Base-by-base conservation (phyloP, 2,888 invertebrate species). In the Argyresthia albistria region DNA sequence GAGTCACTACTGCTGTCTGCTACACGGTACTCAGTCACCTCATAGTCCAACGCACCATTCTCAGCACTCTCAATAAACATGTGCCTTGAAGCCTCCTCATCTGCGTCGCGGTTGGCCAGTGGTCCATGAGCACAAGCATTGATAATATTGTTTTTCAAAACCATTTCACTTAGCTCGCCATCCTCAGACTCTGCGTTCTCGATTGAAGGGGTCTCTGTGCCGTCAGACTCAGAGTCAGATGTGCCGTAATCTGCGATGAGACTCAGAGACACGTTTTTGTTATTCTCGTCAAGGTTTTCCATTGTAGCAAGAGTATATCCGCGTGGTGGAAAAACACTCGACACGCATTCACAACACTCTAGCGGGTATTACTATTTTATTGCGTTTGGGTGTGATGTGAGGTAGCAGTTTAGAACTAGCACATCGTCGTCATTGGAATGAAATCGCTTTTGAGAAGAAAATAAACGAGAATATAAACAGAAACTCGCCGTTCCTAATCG, bases 91-190 rank as follows among this genome's bases (percentile, higher is more conserved):
- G 72, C 68, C 57, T 77, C 79, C 46, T 68, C 73, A 52, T 77
- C 52, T 8, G 14, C 80, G 57, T 74, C 74, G 49, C 64, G 59
- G 35, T 55, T 64, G 47, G 59, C 66, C 60, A 82, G 56, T 4
- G 88, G 87, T 4, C 87, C 87, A 61, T 88, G 88, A 56, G 84
- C 82, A 60, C 86, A 86, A 42, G 88, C 87, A 58, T 88, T 88
- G 59, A 88, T 87, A 52, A 87, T 83, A 58, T 87, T 88, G 69
- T 88, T 86, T 59, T 86, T 87, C 55, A 86, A 66, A 55, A 88
- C 87, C 86, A 88, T 87, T 57, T 84, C 84, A 70, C 81, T 87
- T 35, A 82, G 66, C 60, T 83, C 83, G 3, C 76, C 69, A 55
- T 86, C 54, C 25, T 46, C 86, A 3, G 80, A 81, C 59, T 83